Evolutionary conservation across 2,797 vertebrate genomes (phyloP).

Genomic region (Rhyacichthys aspro): DNA sequence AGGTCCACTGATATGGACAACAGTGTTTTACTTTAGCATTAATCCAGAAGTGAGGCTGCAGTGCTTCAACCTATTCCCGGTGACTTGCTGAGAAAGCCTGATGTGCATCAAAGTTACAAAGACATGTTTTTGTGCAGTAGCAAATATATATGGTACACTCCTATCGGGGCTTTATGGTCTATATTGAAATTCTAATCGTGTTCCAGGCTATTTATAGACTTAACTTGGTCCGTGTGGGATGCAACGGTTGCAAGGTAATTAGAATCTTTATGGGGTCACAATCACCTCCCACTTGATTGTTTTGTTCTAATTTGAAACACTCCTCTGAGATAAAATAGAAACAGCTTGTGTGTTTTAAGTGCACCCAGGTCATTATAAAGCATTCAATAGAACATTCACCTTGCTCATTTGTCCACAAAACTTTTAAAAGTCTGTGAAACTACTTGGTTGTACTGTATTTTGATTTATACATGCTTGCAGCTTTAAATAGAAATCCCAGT

Average conservation of each 20-base stretch:
- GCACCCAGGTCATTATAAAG: background rate
- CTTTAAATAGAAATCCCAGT: background rate
- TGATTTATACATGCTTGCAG: background rate
- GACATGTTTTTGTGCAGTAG: too few relatives aligned
- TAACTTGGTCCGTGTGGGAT: constrained; percentile 5
- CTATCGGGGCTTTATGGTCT: too few relatives aligned
- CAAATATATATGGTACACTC: too few relatives aligned
- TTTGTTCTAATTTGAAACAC: background rate
- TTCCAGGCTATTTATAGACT: constrained; percentile 3
- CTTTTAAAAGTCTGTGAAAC: background rate
- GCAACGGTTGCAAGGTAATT: constrained; percentile 7
- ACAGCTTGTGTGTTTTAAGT: background rate
- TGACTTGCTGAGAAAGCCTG: too few relatives aligned
- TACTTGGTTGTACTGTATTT: background rate
- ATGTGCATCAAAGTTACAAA: too few relatives aligned
- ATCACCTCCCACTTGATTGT: constrained; percentile 1
- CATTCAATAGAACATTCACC: background rate
- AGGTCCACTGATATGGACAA: too few relatives aligned
- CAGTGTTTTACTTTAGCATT: too few relatives aligned
- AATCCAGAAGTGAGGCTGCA: too few relatives aligned
- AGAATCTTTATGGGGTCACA: background rate
- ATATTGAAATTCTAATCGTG: background rate
- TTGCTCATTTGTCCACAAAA: background rate
- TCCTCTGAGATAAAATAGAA: background rate
- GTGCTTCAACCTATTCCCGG: too few relatives aligned